phyloP scores from a whole-genome alignment of 2,113 vertebrate species.

The Benitochromis conjunctus region DNA sequence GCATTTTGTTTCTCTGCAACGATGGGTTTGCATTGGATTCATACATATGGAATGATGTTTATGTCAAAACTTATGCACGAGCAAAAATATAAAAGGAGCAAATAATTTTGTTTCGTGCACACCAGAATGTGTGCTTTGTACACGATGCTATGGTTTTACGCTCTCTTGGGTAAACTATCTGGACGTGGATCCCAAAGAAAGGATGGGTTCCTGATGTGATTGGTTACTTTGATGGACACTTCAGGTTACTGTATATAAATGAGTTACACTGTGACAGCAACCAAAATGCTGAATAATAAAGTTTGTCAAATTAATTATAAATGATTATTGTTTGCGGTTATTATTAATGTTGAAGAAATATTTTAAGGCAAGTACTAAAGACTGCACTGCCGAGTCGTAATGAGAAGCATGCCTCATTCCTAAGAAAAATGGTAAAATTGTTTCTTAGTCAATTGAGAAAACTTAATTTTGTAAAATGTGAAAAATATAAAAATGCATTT shows the following conservation, averaged over 20 bases:
- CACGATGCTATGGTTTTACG: background rate
- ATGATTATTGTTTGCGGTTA: background rate
- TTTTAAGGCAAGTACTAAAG: background rate
- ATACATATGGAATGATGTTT: background rate
- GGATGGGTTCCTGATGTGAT: background rate
- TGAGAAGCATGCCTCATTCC: background rate
- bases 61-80: background rate
- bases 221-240: background rate
- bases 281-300: background rate
- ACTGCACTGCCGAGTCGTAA: background rate
- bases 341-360: background rate
- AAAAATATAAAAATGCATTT: background rate
- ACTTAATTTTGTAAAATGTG: background rate
- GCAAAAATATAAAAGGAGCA: background rate
- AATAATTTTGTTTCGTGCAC: rapidly evolving
- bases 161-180: background rate
- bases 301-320: background rate
- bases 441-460: background rate
- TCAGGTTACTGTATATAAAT: background rate
- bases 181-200: background rate
- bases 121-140: background rate
- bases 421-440: background rate
- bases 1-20: background rate
- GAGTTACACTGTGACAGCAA: background rate
- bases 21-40: background rate